These are phyloP conservation scores for Hippocampus abdominalis DNA, from an alignment of 2,113 vertebrate genomes.

Conservation along the genomic window DNA sequence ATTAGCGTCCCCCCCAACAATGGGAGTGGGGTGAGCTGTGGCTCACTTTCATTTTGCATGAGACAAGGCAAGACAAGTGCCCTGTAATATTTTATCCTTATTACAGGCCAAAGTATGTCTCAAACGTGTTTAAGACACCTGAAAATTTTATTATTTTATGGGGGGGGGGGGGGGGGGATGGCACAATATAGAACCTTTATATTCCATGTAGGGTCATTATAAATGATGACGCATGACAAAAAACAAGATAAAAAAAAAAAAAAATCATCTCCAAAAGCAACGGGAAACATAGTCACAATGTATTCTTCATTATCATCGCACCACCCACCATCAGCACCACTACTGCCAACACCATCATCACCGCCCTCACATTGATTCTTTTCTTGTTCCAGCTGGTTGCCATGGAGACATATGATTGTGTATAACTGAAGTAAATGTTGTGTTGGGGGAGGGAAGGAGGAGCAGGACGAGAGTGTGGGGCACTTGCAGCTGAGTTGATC, in stretches of 20 bases:
- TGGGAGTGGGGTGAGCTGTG: not conserved
- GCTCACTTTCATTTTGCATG: not conserved
- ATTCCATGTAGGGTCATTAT: not conserved
- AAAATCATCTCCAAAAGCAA: constrained; percentile 20
- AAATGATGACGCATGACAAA: not conserved
- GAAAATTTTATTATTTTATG: not conserved
- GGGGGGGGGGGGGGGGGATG: not conserved
- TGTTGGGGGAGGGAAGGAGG: constrained; percentile 13
- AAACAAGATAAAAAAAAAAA: constrained; percentile 9
- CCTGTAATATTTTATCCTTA: not conserved
- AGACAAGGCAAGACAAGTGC: not conserved
- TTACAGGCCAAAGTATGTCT: not conserved
- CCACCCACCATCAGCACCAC: constrained; percentile 40
- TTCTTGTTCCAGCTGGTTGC: constrained; percentile 40
- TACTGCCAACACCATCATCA: constrained; percentile 36
- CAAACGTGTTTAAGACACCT: not conserved
- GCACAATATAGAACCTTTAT: not conserved
- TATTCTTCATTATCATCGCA: constrained; percentile 37
- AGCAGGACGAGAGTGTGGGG: not conserved
- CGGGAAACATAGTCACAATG: constrained; percentile 12
- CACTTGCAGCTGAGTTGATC: constrained; percentile 20
- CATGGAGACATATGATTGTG: constrained; percentile 56
- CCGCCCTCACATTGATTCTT: constrained; percentile 37
- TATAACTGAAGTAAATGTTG: constrained; percentile 26
- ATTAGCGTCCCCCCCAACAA: no score